Evolutionary conservation across 2,113 vertebrate genomes (phyloP).

Genomic region (Lipotes vexillifer): DNA sequence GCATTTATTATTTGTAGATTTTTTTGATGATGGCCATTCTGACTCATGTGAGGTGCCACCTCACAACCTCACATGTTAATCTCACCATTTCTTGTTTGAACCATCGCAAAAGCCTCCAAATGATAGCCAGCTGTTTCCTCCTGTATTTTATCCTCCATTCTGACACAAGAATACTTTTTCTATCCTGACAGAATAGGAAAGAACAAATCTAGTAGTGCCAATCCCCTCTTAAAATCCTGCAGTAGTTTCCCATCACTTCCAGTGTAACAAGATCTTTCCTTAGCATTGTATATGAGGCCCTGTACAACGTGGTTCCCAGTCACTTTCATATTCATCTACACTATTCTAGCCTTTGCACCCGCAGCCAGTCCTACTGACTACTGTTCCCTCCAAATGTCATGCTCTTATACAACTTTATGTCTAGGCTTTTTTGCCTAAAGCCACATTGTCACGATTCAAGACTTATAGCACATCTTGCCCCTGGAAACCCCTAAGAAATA

Average conservation of each 20-base stretch:
- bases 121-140: background rate
- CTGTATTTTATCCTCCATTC: background rate
- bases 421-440: background rate
- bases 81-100: background rate
- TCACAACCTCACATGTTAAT: background rate
- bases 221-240: background rate
- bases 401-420: background rate
- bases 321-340: background rate
- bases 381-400: background rate
- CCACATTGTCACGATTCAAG: background rate
- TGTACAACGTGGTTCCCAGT: background rate
- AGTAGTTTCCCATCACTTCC: background rate
- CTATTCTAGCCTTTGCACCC: background rate
- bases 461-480: background rate
- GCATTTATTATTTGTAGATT: too few relatives aligned
- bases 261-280: background rate
- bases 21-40: too few relatives aligned
- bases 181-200: background rate
- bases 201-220: background rate
- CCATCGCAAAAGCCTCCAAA: background rate
- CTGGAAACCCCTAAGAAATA: slow-evolving; percentile 1
- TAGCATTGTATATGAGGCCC: accelerated
- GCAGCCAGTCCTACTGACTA: background rate
- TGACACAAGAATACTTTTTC: background rate
- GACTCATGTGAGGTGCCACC: too few relatives aligned